These are phyloP conservation scores for Euwallacea similis DNA, from an alignment of 1,140 invertebrate genomes.

Conservation along the genomic window DNA sequence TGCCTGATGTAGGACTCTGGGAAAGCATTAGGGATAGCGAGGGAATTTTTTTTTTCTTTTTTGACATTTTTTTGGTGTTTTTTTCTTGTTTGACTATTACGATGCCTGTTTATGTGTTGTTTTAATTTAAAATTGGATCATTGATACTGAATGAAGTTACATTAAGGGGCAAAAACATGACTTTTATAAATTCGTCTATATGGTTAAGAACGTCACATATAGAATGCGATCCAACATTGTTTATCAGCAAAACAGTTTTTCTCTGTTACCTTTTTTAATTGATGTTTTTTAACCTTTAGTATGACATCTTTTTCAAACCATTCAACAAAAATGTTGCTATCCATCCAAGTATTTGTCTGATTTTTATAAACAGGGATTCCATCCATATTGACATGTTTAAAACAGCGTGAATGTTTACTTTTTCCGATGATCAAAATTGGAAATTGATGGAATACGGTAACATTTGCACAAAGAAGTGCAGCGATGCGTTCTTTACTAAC, in stretches of 20 bases:
- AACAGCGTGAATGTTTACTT: no score
- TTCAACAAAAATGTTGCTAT: neutral
- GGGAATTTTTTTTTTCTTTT: no score
- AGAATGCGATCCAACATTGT: neutral
- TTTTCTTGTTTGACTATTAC: no score
- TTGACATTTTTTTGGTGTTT: no score
- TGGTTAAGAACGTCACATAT: neutral
- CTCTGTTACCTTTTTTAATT: neutral
- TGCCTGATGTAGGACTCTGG: no score
- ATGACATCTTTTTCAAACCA: no score
- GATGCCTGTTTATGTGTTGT: no score
- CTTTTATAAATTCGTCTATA: neutral
- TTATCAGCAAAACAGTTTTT: neutral
- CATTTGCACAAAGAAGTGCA: neutral
- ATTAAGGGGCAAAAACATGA: neutral
- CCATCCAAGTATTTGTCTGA: neutral
- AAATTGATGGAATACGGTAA: neutral
- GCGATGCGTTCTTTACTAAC: neutral
- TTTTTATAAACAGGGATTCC: neutral
- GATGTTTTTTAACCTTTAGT: no score
- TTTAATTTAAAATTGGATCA: no score
- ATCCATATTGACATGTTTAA: neutral
- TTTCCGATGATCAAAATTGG: neutral
- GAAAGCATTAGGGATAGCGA: no score
- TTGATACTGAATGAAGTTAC: neutral